These are phyloP conservation scores for Chrysolina americana DNA, from an alignment of 2,888 invertebrate genomes.

Conservation along the genomic window DNA sequence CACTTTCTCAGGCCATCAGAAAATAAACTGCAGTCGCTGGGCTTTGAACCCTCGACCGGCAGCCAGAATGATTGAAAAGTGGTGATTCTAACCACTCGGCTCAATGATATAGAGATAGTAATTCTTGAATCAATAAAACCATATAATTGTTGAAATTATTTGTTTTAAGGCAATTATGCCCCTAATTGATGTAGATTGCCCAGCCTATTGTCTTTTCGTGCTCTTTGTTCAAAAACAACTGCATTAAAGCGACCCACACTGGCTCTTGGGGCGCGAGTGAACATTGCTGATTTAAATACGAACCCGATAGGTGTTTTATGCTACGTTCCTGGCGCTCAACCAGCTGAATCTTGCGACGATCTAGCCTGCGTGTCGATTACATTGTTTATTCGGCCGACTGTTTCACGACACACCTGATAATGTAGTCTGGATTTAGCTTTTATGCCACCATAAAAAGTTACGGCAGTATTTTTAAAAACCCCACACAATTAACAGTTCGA, in stretches of 20 bases:
- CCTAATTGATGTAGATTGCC: not conserved
- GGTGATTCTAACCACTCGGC: too few species aligned
- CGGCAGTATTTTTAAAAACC: constrained; percentile 46
- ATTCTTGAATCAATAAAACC: too few species aligned
- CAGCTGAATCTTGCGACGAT: constrained; percentile 32
- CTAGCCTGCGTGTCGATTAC: not conserved
- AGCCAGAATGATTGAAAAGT: too few species aligned
- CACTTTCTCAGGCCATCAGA: too few species aligned
- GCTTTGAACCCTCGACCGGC: too few species aligned
- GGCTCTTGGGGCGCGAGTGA: constrained; percentile 52
- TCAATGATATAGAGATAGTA: too few species aligned
- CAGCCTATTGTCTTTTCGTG: constrained; percentile 38
- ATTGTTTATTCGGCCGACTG: constrained; percentile 52
- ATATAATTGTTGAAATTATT: too few species aligned
- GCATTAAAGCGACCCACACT: constrained; percentile 58
- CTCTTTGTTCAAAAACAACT: constrained; percentile 57
- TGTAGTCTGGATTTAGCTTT: constrained; percentile 60
- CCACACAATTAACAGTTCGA: constrained; percentile 45
- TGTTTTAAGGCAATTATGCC: too few species aligned
- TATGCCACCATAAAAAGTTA: constrained; percentile 59
- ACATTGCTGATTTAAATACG: constrained; percentile 55
- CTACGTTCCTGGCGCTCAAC: constrained; percentile 38
- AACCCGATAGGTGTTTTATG: constrained; percentile 55
- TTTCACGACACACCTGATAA: constrained; percentile 59
- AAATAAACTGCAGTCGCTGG: too few species aligned